Percentiles rank a stretch among this genome's conserved stretches.
These are phyloP conservation scores for Drosophila mimica DNA, from an alignment of 2,888 invertebrate species.

Conservation along the genomic window DNA sequence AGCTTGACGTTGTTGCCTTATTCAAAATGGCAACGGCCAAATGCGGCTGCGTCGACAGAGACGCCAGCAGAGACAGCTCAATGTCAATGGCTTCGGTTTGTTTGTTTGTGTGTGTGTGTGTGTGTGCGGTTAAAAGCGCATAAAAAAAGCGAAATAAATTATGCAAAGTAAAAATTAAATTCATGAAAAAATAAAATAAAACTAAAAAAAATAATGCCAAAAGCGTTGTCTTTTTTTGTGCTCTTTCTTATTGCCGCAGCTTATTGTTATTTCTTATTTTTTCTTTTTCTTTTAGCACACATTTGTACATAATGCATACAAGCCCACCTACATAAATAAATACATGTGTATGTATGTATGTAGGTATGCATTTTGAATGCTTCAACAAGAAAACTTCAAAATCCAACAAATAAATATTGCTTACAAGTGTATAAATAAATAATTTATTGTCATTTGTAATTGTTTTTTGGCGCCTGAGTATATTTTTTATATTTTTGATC, in stretches of 20 bases:
- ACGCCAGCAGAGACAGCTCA: constrained; percentile 64
- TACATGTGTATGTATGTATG: background rate
- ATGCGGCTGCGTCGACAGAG: constrained; percentile 55
- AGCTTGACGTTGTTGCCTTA: constrained; percentile 32
- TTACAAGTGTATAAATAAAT: background rate
- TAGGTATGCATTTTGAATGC: background rate
- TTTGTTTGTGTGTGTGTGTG: constrained; percentile 6
- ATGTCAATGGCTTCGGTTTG: constrained; percentile 68
- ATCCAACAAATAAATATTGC: no score
- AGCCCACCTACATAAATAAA: background rate
- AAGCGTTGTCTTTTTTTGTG: constrained; percentile 53
- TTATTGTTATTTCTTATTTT: constrained; percentile 22
- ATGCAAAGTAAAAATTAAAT: constrained; percentile 60
- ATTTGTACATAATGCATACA: constrained; percentile 1
- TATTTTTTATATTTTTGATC: constrained; percentile 4
- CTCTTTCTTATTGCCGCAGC: constrained; percentile 18
- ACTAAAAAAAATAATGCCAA: constrained; percentile 38
- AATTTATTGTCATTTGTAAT: constrained; percentile 24
- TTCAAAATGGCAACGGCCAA: constrained; percentile 74
- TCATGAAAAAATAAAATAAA: constrained; percentile 16
- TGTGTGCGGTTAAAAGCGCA: constrained; percentile 40
- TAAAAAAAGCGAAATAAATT: constrained; percentile 60
- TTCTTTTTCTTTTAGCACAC: background rate
- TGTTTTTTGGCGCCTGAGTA: constrained; percentile 5
- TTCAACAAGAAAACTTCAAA: constrained; percentile 2